phyloP scores from a whole-genome alignment of 2,113 vertebrate species.

The Ptyas mucosa region DNA sequence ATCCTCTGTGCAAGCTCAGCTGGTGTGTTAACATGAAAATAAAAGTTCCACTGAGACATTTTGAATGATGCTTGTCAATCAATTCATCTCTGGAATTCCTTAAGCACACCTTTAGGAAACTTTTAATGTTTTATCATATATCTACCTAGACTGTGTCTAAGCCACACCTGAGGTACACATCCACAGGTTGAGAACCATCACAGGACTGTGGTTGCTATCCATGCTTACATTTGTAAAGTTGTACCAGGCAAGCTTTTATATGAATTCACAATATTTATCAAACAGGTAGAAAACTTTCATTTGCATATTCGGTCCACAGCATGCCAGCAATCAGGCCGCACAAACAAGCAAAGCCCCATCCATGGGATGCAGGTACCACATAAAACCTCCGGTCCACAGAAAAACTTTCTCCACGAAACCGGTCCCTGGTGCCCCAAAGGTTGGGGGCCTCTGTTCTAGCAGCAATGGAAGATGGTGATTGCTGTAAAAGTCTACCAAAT shows the following conservation, averaged over 20 bases:
- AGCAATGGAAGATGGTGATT: neutral
- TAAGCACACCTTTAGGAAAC: neutral
- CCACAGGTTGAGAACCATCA: neutral
- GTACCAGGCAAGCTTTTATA: neutral
- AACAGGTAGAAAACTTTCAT: neutral
- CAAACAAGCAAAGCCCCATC: no score
- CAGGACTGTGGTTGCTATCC: neutral
- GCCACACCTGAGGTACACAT: neutral
- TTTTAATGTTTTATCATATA: neutral
- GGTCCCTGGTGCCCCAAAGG: no score
- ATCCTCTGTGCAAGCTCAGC: neutral
- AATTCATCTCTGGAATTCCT: neutral
- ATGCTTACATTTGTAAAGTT: neutral
- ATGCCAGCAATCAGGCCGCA: no score
- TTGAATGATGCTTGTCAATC: neutral
- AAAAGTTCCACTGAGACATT: neutral
- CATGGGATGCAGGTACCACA: no score
- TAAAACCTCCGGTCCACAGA: fast-evolving
- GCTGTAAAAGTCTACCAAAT: neutral
- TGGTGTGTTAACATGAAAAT: neutral
- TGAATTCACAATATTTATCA: neutral
- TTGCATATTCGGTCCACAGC: neutral
- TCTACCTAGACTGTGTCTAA: neutral
- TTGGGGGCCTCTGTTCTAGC: no score
- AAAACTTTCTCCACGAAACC: no score